Percentiles rank a stretch among this genome's conserved stretches.
Conservation (phyloP, 2,113 vertebrate species). For the Sisor rabdophorus region DNA sequence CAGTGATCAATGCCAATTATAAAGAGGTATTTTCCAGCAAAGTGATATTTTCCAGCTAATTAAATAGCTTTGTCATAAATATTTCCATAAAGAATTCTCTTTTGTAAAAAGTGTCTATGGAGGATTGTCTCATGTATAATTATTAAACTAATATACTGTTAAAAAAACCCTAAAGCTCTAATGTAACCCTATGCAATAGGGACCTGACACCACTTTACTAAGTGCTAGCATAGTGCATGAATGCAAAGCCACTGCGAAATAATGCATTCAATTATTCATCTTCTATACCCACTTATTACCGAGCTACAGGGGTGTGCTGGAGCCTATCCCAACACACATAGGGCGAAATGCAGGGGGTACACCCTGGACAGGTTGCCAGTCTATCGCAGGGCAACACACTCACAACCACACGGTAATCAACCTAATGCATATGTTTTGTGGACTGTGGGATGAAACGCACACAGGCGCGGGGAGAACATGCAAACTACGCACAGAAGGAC, state of each 20-base stretch:
- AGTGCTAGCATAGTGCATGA: background rate
- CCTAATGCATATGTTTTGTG: too few species aligned
- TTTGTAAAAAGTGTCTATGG: background rate
- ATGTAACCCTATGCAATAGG: slow-evolving; percentile 37
- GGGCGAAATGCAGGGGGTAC: too few species aligned
- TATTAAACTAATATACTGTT: background rate
- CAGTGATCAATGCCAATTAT: background rate
- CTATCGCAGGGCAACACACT: too few species aligned
- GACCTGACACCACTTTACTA: background rate
- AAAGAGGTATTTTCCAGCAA: background rate
- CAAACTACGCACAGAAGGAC: too few species aligned
- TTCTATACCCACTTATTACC: too few species aligned
- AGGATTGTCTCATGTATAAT: slow-evolving; percentile 10
- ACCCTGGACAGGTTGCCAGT: too few species aligned
- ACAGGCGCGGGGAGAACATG: too few species aligned
- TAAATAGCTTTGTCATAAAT: background rate
- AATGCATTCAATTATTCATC: too few species aligned
- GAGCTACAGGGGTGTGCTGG: too few species aligned
- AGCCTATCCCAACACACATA: too few species aligned
- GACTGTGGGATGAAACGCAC: too few species aligned
- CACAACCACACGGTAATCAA: too few species aligned
- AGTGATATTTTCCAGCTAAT: background rate
- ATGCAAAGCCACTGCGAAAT: background rate
- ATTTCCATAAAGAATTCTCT: background rate
- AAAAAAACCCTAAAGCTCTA: slow-evolving; percentile 33